Percentiles rank a stretch among this genome's conserved stretches.
Conservation (phyloP, 2,797 vertebrate species). For the Crenichthys baileyi region DNA sequence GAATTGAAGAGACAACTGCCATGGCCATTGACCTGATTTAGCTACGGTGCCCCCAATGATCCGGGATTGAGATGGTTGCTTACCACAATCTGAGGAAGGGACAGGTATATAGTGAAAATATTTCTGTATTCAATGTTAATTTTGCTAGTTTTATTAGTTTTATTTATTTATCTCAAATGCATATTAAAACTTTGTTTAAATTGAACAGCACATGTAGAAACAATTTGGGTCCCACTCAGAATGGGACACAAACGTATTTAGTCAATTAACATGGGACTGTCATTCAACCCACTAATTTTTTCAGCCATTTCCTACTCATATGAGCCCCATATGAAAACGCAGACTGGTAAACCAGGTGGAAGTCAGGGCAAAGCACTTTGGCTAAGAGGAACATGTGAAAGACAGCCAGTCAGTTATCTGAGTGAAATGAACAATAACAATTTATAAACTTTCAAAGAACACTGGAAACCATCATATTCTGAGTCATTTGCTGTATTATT, state of each 20-base stretch:
- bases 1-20: conserved; percentile 89
- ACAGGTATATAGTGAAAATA: not conserved
- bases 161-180: not conserved
- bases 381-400: too few relatives aligned
- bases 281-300: too few relatives aligned
- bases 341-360: too few relatives aligned
- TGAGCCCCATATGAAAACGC: not conserved
- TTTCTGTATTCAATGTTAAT: not conserved
- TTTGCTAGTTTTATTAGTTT: not conserved
- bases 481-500: too few relatives aligned
- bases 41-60: conserved; percentile 88
- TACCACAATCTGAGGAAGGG: conserved; percentile 85
- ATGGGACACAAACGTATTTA: too few relatives aligned
- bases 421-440: too few relatives aligned
- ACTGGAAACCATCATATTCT: too few relatives aligned
- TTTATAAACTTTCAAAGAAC: too few relatives aligned
- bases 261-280: too few relatives aligned
- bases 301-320: not conserved
- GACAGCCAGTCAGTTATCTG: too few relatives aligned
- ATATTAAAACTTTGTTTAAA: not conserved
- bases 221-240: too few relatives aligned
- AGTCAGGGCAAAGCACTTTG: not conserved
- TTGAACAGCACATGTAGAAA: not conserved
- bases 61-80: conserved; percentile 74
- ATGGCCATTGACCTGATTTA: conserved; percentile 85